These are phyloP conservation scores for Synergus itoensis DNA, from an alignment of 2,888 invertebrate species.

Conservation along the genomic window DNA sequence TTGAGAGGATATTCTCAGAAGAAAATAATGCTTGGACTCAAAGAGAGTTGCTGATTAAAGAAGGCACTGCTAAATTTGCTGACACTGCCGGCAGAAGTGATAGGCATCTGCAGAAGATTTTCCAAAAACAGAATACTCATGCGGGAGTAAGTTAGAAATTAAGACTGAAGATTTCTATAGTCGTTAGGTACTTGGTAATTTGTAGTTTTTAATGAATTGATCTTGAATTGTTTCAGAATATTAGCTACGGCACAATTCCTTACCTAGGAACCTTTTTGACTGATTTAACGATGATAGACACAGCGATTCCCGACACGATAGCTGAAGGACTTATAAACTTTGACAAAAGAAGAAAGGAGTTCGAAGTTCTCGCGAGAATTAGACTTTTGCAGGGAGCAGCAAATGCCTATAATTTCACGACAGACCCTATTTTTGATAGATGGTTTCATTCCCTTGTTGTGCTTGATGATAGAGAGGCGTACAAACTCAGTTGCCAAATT, in stretches of 20 bases:
- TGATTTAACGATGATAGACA: slow-evolving; percentile 99
- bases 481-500: slow-evolving; percentile 92
- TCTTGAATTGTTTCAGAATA: slow-evolving; percentile 78
- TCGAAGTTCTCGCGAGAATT: slow-evolving; percentile 98
- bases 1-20: slow-evolving; percentile 98
- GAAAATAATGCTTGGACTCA: slow-evolving; percentile 98
- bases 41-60: slow-evolving; percentile 94
- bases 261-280: slow-evolving; percentile 98
- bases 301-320: slow-evolving; percentile 92
- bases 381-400: slow-evolving; percentile 97
- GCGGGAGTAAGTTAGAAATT: slow-evolving; percentile 75
- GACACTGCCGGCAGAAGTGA: slow-evolving; percentile 94
- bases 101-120: slow-evolving; percentile 90
- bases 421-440: slow-evolving; percentile 93
- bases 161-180: neutral
- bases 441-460: slow-evolving; percentile 97
- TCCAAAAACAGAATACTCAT: slow-evolving; percentile 85
- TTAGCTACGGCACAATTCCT: slow-evolving; percentile 97
- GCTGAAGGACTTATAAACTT: slow-evolving; percentile 96
- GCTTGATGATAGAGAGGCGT: slow-evolving; percentile 95
- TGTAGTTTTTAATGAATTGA: neutral
- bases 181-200: neutral
- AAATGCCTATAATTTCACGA: slow-evolving; percentile 93
- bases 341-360: slow-evolving; percentile 98
- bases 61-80: slow-evolving; percentile 99